phyloP scores from a whole-genome alignment of 2,888 invertebrate genomes.

The Schizotus pectinicornis region DNA sequence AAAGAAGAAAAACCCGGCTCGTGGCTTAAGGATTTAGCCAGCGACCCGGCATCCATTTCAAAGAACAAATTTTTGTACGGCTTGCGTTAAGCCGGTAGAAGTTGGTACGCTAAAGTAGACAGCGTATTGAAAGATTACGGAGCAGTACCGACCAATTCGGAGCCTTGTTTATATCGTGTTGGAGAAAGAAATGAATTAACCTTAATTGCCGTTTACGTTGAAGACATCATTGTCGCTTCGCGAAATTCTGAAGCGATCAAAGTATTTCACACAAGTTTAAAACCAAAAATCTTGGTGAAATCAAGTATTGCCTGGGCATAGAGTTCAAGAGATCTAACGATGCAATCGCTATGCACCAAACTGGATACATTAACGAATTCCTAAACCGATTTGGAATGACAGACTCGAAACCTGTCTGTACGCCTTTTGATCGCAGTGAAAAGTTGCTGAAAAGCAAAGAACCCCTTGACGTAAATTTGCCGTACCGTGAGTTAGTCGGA shows the following conservation, averaged over 20 bases:
- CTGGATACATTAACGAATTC: conserved; percentile 11
- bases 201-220: conserved; percentile 18
- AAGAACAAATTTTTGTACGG: conserved; percentile 42
- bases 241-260: neutral
- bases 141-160: conserved; percentile 6
- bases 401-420: conserved; percentile 7
- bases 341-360: neutral
- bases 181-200: conserved; percentile 1
- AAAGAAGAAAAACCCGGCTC: conserved; percentile 39
- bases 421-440: conserved; percentile 4
- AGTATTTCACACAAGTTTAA: too few species aligned
- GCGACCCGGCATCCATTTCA: conserved; percentile 38
- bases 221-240: conserved; percentile 20
- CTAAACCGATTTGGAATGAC: conserved; percentile 10
- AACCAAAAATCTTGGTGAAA: conserved; percentile 1
- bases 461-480: conserved; percentile 5
- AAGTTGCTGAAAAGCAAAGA: neutral
- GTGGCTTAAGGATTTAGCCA: conserved; percentile 43
- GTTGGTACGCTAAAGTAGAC: conserved; percentile 26
- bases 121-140: neutral
- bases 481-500: conserved; percentile 30
- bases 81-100: conserved; percentile 35
- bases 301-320: conserved; percentile 11
- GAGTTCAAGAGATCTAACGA: conserved; percentile 8
- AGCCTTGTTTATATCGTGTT: conserved; percentile 11